Percentiles rank a stretch among this genome's conserved stretches.
These are phyloP conservation scores for Ephestia elutella DNA, from an alignment of 1,140 invertebrate genomes.

Conservation along the genomic window DNA sequence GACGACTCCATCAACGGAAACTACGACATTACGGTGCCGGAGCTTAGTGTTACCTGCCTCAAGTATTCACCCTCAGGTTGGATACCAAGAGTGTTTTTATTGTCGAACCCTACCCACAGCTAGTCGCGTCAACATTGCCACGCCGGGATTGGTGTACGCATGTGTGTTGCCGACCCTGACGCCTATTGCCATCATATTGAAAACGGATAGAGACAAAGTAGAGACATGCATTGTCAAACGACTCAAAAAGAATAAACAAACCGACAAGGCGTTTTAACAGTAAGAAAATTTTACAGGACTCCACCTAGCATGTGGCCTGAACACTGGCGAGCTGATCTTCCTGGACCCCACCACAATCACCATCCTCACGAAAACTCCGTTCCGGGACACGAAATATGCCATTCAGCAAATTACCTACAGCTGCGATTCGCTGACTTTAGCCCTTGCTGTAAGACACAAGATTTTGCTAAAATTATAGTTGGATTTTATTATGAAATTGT, in stretches of 20 bases:
- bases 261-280: neutral
- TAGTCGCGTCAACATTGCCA: no score
- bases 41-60: slow-evolving; percentile 57
- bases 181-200: no score
- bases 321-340: slow-evolving; percentile 74
- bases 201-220: no score
- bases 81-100: no score
- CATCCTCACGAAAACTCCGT: slow-evolving; percentile 62
- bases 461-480: slow-evolving; percentile 9
- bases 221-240: no score
- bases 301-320: slow-evolving; percentile 74
- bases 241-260: neutral
- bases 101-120: no score
- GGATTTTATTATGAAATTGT: neutral
- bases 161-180: no score
- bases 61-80: slow-evolving; percentile 71
- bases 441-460: slow-evolving; percentile 67
- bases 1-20: slow-evolving; percentile 46
- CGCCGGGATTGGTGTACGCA: no score
- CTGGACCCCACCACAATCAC: slow-evolving; percentile 72
- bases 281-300: slow-evolving; percentile 50
- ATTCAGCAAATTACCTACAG: slow-evolving; percentile 74
- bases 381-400: slow-evolving; percentile 55
- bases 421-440: slow-evolving; percentile 70
- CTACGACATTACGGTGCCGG: slow-evolving; percentile 34